Evolutionary conservation across 2,797 vertebrate genomes (phyloP).

Genomic region (Salarias fasciatus): DNA sequence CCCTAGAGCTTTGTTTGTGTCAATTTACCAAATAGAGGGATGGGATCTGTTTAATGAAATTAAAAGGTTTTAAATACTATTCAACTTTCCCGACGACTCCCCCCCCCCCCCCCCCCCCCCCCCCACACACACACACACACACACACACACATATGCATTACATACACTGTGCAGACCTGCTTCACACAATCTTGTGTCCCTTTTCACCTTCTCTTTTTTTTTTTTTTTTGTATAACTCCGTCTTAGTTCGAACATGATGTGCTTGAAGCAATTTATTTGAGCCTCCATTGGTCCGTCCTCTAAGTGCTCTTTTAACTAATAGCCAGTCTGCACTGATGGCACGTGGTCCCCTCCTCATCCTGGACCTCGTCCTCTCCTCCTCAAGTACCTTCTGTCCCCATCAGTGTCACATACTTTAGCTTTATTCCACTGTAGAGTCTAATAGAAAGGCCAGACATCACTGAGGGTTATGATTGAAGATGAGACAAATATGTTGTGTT

Average conservation of each 20-base stretch:
- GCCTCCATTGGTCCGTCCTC: conserved; percentile 49
- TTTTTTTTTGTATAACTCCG: conserved; percentile 22
- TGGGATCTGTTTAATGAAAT: conserved; percentile 46
- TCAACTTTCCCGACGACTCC: conserved; percentile 27
- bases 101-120: too few relatives aligned
- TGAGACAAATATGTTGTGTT: too few relatives aligned
- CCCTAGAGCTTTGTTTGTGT: conserved; percentile 46
- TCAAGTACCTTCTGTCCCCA: background rate
- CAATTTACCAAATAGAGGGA: conserved; percentile 26
- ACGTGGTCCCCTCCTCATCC: conserved; percentile 13
- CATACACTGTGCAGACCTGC: background rate
- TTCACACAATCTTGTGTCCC: background rate
- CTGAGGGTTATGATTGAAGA: too few relatives aligned
- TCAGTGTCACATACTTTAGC: conserved; percentile 14
- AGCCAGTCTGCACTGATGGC: conserved; percentile 44
- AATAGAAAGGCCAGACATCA: background rate
- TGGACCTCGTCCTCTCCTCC: background rate
- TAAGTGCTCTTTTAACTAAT: conserved; percentile 44
- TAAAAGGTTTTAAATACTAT: conserved; percentile 51
- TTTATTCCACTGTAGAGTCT: conserved; percentile 12
- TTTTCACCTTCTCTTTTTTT: background rate
- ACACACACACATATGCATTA: conserved; percentile 1
- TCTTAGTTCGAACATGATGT: conserved; percentile 21
- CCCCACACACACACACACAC: too few relatives aligned
- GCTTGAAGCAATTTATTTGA: conserved; percentile 21